Conservation (phyloP, 2,797 vertebrate species). For the Cossypha heuglini region DNA sequence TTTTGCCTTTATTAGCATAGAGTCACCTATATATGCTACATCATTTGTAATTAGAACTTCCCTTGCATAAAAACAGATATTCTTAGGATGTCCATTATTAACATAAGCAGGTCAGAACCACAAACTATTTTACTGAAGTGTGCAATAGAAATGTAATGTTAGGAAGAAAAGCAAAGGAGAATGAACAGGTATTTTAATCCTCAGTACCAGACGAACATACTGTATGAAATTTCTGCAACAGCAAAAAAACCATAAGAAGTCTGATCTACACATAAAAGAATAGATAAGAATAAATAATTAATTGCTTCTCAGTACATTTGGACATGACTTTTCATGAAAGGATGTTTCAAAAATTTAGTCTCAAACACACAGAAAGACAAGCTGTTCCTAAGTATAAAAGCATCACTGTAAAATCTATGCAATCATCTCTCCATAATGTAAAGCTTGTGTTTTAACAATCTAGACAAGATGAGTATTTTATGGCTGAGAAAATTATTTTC, state of each 20-base stretch:
- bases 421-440: not conserved
- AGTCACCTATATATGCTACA: not conserved
- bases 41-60: not conserved
- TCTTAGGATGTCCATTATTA: not conserved
- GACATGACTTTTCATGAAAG: not conserved
- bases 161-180: not conserved
- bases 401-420: not conserved
- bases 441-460: not conserved
- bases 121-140: not conserved
- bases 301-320: rapidly evolving
- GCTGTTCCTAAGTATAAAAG: not conserved
- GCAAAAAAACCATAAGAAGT: not conserved
- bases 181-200: not conserved
- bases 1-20: not conserved
- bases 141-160: not conserved
- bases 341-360: not conserved
- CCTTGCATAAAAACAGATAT: not conserved
- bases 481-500: not conserved
- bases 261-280: not conserved
- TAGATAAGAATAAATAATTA: not conserved
- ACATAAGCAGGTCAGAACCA: not conserved
- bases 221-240: not conserved
- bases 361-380: not conserved
- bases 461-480: not conserved
- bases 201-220: not conserved